Conservation (phyloP, 2,888 invertebrate genomes). For the Coronaproctus castanopsis region DNA sequence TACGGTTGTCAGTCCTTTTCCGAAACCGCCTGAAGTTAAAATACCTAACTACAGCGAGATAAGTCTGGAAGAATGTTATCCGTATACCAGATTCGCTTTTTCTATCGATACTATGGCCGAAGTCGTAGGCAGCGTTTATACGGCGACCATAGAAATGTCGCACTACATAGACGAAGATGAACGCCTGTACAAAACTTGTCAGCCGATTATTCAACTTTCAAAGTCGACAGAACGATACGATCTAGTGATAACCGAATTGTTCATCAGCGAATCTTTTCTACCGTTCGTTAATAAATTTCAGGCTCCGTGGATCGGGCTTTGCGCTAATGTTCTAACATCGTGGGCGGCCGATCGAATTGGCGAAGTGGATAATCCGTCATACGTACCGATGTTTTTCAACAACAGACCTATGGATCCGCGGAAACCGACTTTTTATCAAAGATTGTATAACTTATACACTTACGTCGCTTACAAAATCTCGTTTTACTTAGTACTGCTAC, state of each 20-base stretch:
- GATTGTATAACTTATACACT: not conserved
- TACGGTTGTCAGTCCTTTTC: constrained; percentile 5
- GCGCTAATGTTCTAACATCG: not conserved
- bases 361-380: not conserved
- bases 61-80: not conserved
- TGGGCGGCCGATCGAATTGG: not conserved
- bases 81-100: not conserved
- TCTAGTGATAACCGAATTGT: not conserved
- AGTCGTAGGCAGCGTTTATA: not conserved
- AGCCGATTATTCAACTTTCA: too few relatives aligned
- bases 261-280: not conserved
- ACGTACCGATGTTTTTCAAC: not conserved
- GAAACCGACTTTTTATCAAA: not conserved
- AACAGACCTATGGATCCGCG: not conserved
- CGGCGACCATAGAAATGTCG: not conserved
- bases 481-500: not conserved
- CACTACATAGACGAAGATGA: not conserved
- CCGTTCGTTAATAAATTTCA: not conserved
- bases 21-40: not conserved
- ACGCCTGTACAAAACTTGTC: not conserved
- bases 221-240: not conserved
- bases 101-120: not conserved
- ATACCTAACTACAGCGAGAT: not conserved
- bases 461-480: not conserved
- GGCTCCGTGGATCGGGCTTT: not conserved